These are phyloP conservation scores for Phallusia fumigata DNA, from an alignment of 23 tunicate species.

Conservation along the genomic window DNA sequence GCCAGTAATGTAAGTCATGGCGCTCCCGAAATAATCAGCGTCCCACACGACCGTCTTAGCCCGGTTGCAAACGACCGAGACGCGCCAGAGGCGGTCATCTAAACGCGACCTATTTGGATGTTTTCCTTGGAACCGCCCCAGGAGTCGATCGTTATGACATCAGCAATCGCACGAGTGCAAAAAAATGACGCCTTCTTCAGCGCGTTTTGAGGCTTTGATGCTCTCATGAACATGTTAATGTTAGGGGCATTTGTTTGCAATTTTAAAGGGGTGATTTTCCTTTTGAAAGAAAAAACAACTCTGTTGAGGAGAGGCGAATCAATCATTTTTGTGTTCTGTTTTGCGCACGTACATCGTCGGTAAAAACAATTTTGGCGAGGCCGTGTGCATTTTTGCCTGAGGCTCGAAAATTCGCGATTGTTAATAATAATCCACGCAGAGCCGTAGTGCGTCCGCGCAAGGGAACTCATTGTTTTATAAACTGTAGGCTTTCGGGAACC, in stretches of 20 bases:
- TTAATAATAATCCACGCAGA: neutral
- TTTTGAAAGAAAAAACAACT: too few relatives aligned
- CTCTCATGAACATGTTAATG: too few relatives aligned
- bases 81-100: slow-evolving; percentile 6
- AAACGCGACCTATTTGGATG: slow-evolving; percentile 15
- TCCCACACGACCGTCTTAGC: neutral
- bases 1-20: neutral
- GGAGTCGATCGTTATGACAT: slow-evolving; percentile 1
- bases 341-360: too few relatives aligned
- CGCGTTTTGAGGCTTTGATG: too few relatives aligned
- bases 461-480: too few relatives aligned
- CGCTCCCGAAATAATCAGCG: slow-evolving; percentile 3
- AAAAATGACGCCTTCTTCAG: too few relatives aligned
- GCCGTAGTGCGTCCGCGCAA: neutral
- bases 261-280: too few relatives aligned
- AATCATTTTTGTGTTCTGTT: too few relatives aligned
- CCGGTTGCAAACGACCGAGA: neutral
- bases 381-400: neutral
- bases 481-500: too few relatives aligned
- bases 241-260: too few relatives aligned
- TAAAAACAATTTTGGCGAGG: neutral
- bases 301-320: too few relatives aligned
- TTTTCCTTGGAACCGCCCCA: slow-evolving; percentile 14
- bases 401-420: neutral
- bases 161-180: neutral